Conservation (phyloP, 2,888 invertebrate species). For the Machimus atricapillus region DNA sequence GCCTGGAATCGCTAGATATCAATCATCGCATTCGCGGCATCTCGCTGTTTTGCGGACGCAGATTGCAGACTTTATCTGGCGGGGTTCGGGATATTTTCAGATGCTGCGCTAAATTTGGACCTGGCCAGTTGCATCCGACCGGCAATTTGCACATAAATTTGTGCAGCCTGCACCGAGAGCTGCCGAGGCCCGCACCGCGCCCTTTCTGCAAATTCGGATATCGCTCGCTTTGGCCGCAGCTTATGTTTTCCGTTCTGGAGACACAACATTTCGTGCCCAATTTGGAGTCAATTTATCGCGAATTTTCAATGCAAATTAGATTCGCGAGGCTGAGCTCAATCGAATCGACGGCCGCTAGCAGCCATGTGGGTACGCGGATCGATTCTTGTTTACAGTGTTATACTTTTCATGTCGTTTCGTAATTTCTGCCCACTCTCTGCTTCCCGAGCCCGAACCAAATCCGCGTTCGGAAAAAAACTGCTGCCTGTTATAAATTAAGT, state of each 20-base stretch:
- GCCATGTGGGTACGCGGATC: not conserved
- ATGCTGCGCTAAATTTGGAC: not conserved
- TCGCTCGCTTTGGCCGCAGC: not conserved
- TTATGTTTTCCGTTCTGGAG: constrained; percentile 13
- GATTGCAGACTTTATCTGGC: not conserved
- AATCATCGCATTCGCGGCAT: not conserved
- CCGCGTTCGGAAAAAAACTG: not conserved
- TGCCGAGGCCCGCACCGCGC: not conserved
- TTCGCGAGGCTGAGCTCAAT: not conserved
- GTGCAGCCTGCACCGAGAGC: not conserved
- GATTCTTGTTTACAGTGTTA: not conserved
- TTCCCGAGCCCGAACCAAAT: not conserved
- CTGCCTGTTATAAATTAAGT: not conserved
- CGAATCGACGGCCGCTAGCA: not conserved
- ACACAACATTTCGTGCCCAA: constrained; percentile 29
- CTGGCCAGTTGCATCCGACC: not conserved
- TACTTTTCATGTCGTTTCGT: not conserved
- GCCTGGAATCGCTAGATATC: not conserved
- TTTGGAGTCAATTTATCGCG: constrained; percentile 23
- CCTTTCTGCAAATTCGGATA: not conserved
- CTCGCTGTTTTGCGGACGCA: not conserved
- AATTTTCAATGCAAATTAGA: constrained; percentile 9
- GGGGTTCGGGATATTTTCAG: not conserved
- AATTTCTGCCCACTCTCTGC: not conserved
- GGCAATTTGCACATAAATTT: not conserved